Base-by-base conservation (phyloP, 1,140 invertebrate genomes). In the Stegodyphus dumicola region DNA sequence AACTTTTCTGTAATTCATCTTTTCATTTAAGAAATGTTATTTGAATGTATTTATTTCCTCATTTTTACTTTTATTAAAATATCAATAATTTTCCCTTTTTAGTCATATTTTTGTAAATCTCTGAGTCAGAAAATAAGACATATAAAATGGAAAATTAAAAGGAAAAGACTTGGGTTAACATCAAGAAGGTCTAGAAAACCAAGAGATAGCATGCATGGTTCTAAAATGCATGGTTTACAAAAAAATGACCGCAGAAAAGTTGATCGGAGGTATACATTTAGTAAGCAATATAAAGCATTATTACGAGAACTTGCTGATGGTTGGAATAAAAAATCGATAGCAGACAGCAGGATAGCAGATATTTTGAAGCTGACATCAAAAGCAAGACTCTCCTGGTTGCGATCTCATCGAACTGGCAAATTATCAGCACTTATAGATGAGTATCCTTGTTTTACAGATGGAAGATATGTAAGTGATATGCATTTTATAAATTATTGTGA, bases 31-130 rank as follows among this genome's bases (percentile, higher is more conserved):
- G 33, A 33, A 33, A 33, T 33, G 33, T 33, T 33, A 33, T 33
- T 33, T 33, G 33, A 33, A 33, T 33, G 33, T 33, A 33, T 33
- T 33, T 33, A 3, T 3, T 33, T 33, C 33, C 3, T 33, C 33
- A 33, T 33, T 33, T 33, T 33, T 33, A 33, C 33, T 33, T n/a
- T 33, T 1, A 33, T 1, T 33, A 33, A 1, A 33, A 33, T 33
- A 33, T 33, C 33, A 33, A 33, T 33, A 33, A 33, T 33, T 33
- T 73, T 10, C 53, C 56, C n/a, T 0, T 86, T 86, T 33, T 51
- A 86, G 84, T 86, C 84, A 13, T 86, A 71, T 49, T 86, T 86
- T n/a, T 86, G 84, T 71, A 86, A 86, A 66, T 77, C 75, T 53
- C 49, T 86, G 53, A 86, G 84, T 48, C 84, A 86, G 66, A 86